Evolutionary conservation across 1,140 invertebrate genomes (phyloP).

Genomic region (Monomorium pharaonis): DNA sequence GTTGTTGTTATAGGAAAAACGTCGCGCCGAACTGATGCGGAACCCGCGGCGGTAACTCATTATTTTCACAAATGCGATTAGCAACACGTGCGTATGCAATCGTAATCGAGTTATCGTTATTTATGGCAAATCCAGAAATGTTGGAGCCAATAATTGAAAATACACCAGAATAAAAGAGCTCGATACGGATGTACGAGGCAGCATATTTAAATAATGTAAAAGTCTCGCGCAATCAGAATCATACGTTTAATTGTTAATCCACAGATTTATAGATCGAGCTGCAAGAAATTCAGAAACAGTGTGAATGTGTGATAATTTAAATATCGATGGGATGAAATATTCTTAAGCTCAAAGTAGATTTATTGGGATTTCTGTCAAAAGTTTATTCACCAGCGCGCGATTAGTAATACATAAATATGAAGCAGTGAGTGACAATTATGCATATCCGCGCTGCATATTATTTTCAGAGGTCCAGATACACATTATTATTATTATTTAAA

Average conservation of each 20-base stretch:
- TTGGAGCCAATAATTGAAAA: background rate
- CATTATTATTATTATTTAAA: background rate
- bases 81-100: background rate
- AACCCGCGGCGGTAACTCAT: background rate
- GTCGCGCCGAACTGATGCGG: background rate
- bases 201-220: background rate
- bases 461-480: background rate
- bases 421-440: background rate
- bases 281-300: background rate
- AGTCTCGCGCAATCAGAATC: background rate
- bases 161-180: background rate
- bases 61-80: background rate
- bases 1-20: conserved; percentile 6
- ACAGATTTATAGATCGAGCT: background rate
- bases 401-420: background rate
- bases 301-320: background rate
- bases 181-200: background rate
- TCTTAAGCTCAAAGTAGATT: background rate
- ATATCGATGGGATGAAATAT: background rate
- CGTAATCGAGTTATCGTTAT: background rate
- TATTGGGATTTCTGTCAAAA: background rate
- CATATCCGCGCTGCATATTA: background rate
- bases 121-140: background rate
- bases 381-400: background rate
- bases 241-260: background rate